Evolutionary conservation across 1,140 invertebrate species (phyloP).

Genomic region (Manduca sexta): DNA sequence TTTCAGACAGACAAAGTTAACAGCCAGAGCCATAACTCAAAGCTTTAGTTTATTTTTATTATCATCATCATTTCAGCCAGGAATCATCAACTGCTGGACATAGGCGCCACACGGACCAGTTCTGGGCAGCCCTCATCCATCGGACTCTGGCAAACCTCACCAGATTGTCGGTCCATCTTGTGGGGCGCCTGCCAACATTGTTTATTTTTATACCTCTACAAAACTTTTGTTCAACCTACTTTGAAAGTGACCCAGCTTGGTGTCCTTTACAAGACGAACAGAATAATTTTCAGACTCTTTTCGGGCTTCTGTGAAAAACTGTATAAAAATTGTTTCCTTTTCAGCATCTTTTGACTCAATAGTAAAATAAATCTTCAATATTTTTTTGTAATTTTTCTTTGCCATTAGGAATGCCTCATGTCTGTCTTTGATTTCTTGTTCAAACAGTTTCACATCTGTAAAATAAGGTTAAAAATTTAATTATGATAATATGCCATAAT

Average conservation of each 20-base stretch:
- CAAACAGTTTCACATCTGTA: constrained; percentile 56
- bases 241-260: constrained; percentile 38
- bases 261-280: constrained; percentile 32
- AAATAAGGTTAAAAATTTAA: constrained; percentile 12
- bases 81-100: too few relatives aligned
- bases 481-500: neutral
- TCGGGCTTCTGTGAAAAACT: constrained; percentile 58
- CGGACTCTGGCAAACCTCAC: too few relatives aligned
- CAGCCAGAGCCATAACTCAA: too few relatives aligned
- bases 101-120: too few relatives aligned
- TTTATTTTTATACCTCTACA: too few relatives aligned
- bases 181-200: too few relatives aligned
- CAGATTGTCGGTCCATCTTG: too few relatives aligned
- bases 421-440: constrained; percentile 55
- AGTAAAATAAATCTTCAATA: constrained; percentile 51
- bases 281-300: constrained; percentile 52
- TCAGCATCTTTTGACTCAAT: constrained; percentile 38
- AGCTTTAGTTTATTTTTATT: too few relatives aligned
- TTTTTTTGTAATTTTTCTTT: constrained; percentile 57
- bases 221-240: constrained; percentile 49
- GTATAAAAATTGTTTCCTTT: constrained; percentile 44
- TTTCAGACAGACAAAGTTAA: too few relatives aligned
- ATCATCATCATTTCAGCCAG: too few relatives aligned
- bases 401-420: constrained; percentile 64
- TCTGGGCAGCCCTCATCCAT: too few relatives aligned